phyloP scores from a whole-genome alignment of 2,113 vertebrate species.

The Laterallus jamaicensis region DNA sequence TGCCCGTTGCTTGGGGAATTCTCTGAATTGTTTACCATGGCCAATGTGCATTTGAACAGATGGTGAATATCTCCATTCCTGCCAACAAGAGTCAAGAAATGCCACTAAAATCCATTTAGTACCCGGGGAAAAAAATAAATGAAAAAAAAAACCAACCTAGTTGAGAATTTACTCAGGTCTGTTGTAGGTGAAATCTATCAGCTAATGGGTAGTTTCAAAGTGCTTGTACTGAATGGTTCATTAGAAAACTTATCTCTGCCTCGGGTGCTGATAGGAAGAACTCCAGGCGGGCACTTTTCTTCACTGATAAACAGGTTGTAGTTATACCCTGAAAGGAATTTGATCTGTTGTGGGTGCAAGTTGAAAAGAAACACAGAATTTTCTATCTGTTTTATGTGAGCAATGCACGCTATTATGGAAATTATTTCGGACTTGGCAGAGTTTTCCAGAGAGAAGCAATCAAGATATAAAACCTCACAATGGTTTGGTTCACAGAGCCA shows the following conservation, averaged over 20 bases:
- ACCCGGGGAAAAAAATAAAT: background rate
- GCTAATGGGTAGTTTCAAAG: slow-evolving; percentile 53
- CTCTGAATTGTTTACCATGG: slow-evolving; percentile 28
- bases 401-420: background rate
- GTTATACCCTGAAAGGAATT: background rate
- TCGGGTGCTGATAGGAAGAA: background rate
- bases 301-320: background rate
- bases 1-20: slow-evolving; percentile 29
- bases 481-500: background rate
- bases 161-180: slow-evolving; percentile 48
- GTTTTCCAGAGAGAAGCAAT: slow-evolving; percentile 10
- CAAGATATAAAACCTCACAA: background rate
- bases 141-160: background rate
- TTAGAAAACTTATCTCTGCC: slow-evolving; percentile 19
- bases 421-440: slow-evolving; percentile 36
- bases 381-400: slow-evolving; percentile 5
- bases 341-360: background rate
- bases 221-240: slow-evolving; percentile 5
- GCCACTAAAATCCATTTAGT: slow-evolving; percentile 64
- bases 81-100: slow-evolving; percentile 68
- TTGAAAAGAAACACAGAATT: background rate
- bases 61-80: slow-evolving; percentile 61
- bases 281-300: background rate
- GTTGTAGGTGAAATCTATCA: slow-evolving; percentile 50
- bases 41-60: slow-evolving; percentile 62